phyloP scores from a whole-genome alignment of 2,113 vertebrate genomes.

The Gulo gulo region DNA sequence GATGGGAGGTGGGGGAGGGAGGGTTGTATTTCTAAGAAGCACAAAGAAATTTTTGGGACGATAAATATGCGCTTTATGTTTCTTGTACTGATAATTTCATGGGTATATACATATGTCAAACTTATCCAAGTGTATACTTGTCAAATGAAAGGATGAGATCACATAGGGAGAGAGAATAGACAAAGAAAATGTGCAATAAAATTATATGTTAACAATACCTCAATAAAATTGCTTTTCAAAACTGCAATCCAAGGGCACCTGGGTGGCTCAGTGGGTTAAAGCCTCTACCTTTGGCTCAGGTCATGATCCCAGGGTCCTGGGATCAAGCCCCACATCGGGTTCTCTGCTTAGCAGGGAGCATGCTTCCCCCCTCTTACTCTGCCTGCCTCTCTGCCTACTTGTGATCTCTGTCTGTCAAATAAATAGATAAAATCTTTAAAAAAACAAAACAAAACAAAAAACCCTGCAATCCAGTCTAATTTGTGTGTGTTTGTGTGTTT shows the following conservation, averaged over 20 bases:
- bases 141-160: too few relatives aligned
- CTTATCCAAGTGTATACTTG: background rate
- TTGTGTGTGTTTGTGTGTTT: background rate
- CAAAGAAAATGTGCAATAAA: background rate
- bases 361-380: too few relatives aligned
- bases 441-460: too few relatives aligned
- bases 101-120: background rate
- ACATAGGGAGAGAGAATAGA: too few relatives aligned
- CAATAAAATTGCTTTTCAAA: background rate
- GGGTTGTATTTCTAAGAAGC: background rate
- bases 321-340: too few relatives aligned
- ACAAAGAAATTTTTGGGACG: background rate
- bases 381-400: too few relatives aligned
- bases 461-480: background rate
- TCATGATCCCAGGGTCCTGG: too few relatives aligned
- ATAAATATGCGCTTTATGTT: background rate
- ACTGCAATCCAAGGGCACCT: background rate
- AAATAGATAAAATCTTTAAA: too few relatives aligned
- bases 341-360: too few relatives aligned
- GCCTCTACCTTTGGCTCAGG: too few relatives aligned
- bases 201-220: background rate
- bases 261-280: too few relatives aligned
- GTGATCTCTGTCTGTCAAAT: too few relatives aligned
- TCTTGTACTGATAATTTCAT: background rate
- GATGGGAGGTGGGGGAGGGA: background rate